These are phyloP conservation scores for Rapana venosa DNA, from an alignment of 2,888 invertebrate species.

Conservation along the genomic window DNA sequence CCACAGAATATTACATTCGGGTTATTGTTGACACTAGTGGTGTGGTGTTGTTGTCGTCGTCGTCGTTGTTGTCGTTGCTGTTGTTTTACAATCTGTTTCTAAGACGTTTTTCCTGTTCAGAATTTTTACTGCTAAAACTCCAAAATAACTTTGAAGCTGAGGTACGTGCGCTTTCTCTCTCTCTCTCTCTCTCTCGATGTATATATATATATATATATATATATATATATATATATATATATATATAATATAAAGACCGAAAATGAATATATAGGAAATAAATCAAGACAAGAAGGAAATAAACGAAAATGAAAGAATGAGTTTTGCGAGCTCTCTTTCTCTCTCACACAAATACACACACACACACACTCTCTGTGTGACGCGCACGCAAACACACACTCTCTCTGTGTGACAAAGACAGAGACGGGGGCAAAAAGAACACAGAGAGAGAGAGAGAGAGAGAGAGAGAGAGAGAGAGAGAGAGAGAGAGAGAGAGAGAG, in stretches of 20 bases:
- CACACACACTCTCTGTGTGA: background rate
- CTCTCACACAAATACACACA: too few species aligned
- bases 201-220: slow-evolving; percentile 2
- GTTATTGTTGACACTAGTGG: background rate
- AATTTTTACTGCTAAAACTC: too few species aligned
- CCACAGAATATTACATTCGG: background rate
- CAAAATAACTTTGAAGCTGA: too few species aligned
- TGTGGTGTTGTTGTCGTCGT: too few species aligned
- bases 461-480: background rate
- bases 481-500: slow-evolving; percentile 10
- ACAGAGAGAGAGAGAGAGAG: background rate
- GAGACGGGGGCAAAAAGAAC: background rate
- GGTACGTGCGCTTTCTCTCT: too few species aligned
- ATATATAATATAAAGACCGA: background rate
- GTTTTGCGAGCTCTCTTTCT: background rate
- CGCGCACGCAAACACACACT: background rate
- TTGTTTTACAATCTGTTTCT: too few species aligned
- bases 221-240: background rate
- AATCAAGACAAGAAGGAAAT: background rate
- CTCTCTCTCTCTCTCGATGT: too few species aligned
- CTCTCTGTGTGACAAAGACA: background rate
- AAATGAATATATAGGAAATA: background rate
- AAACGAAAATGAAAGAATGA: background rate
- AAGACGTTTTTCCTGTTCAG: too few species aligned
- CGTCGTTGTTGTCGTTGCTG: too few species aligned